phyloP scores from a whole-genome alignment of 2,888 invertebrate genomes.

The Yponomeuta malinellus region DNA sequence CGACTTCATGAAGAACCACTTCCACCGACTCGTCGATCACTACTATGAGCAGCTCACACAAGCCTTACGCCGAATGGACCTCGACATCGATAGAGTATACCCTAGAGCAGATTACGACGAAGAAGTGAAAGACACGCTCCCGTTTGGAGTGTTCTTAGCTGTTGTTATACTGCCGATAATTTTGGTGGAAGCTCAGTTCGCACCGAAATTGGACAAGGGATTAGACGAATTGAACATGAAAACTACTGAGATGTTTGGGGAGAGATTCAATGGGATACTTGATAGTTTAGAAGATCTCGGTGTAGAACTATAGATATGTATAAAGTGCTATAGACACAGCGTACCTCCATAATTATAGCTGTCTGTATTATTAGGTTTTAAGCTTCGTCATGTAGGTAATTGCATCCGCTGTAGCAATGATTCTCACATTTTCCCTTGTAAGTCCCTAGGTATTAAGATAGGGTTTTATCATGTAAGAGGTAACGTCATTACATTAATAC shows the following conservation, averaged over 20 bases:
- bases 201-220: constrained; percentile 29
- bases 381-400: no score
- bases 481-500: no score
- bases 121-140: constrained; percentile 41
- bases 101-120: constrained; percentile 39
- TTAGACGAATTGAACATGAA: constrained; percentile 27
- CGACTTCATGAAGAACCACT: constrained; percentile 39
- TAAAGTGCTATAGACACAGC: not conserved
- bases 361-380: no score
- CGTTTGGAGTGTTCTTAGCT: constrained; percentile 34
- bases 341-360: no score
- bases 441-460: no score
- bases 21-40: constrained; percentile 28
- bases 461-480: no score
- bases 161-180: constrained; percentile 37
- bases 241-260: constrained; percentile 33
- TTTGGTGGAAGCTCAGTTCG: constrained; percentile 34
- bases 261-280: constrained; percentile 42
- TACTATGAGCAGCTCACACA: constrained; percentile 35
- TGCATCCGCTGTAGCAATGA: no score
- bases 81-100: constrained; percentile 37
- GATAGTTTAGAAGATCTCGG: constrained; percentile 41
- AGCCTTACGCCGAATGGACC: constrained; percentile 31
- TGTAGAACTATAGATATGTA: constrained; percentile 15
- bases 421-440: no score